Conservation (phyloP, 2,113 vertebrate genomes). For the Heterocephalus glaber region DNA sequence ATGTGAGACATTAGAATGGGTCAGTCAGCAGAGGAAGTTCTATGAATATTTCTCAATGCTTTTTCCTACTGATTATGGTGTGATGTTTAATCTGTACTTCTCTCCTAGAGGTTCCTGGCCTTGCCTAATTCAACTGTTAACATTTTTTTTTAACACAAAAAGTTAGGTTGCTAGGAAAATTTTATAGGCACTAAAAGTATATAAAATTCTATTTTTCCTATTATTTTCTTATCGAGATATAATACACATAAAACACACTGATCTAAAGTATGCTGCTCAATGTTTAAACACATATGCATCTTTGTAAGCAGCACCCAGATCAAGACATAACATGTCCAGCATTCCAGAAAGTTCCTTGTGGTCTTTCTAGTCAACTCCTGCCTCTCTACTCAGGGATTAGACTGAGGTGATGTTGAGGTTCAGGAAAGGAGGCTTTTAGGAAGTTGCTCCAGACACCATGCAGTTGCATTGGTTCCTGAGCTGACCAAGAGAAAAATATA, state of each 20-base stretch:
- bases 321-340: neutral
- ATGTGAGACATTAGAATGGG: neutral
- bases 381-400: neutral
- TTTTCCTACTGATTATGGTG: neutral
- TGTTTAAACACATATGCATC: neutral
- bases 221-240: neutral
- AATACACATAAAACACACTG: neutral
- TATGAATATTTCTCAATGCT: neutral
- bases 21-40: neutral
- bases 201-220: neutral
- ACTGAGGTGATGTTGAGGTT: neutral
- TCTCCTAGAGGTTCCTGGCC: neutral
- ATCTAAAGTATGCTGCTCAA: neutral
- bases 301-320: neutral
- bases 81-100: neutral
- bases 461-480: neutral
- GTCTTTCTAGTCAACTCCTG: neutral
- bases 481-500: neutral
- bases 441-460: neutral
- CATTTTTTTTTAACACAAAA: neutral
- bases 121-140: neutral
- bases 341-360: conserved; percentile 13
- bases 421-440: neutral
- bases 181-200: neutral
- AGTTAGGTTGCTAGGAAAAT: neutral